Evolutionary conservation across 92 coral and sea anemone genomes (phyloP).

Genomic region (Pocillopora grandis): DNA sequence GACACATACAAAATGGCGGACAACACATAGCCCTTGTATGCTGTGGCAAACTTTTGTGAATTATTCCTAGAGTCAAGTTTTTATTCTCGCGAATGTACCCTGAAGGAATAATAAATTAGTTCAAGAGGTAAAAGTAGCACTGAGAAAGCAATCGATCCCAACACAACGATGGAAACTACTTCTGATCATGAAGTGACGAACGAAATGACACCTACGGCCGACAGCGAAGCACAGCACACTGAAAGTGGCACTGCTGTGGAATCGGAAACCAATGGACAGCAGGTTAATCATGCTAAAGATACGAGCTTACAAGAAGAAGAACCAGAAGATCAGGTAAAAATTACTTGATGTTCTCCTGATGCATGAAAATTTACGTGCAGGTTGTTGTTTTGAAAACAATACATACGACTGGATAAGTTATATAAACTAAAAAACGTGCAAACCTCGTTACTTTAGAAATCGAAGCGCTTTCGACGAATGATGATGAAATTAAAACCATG

Average conservation of each 20-base stretch:
- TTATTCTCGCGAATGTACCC: background rate
- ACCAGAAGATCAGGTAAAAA: constrained; percentile 10
- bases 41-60: background rate
- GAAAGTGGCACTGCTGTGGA: background rate
- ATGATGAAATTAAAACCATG: background rate
- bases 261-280: constrained; percentile 10
- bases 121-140: constrained; percentile 3
- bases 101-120: background rate
- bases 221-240: background rate
- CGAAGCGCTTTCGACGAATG: background rate
- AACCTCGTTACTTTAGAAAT: too few species aligned
- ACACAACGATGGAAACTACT: background rate
- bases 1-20: constrained; percentile 44
- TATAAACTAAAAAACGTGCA: too few species aligned
- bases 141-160: background rate
- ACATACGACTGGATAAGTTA: too few species aligned
- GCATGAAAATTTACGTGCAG: too few species aligned
- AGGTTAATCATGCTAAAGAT: background rate
- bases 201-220: background rate
- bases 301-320: constrained; percentile 10
- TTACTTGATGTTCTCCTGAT: background rate
- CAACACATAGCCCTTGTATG: constrained; percentile 4
- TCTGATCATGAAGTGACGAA: background rate
- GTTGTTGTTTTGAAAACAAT: too few species aligned
- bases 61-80: background rate